Evolutionary conservation across 2,888 invertebrate genomes (phyloP).

Genomic region (Pherbina coryleti): DNA sequence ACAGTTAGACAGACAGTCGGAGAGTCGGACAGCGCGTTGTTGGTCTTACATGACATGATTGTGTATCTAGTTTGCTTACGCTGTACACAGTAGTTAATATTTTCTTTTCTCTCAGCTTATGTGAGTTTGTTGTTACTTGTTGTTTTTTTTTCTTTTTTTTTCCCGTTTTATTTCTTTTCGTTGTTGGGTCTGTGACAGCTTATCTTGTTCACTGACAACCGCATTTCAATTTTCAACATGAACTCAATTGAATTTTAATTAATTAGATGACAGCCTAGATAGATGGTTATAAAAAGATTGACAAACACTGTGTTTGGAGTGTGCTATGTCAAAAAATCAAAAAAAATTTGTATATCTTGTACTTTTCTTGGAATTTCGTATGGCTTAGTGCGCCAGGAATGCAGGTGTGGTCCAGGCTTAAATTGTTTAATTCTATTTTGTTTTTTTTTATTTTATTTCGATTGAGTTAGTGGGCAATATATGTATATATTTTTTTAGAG

Average conservation of each 20-base stretch:
- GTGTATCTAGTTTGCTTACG: neutral
- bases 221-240: constrained; percentile 52
- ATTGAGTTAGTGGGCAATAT: no score
- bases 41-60: constrained; percentile 9
- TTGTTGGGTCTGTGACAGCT: constrained; percentile 60
- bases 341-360: neutral
- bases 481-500: no score
- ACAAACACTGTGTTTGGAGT: constrained; percentile 52
- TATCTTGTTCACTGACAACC: constrained; percentile 65
- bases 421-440: no score
- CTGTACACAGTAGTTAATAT: constrained; percentile 34
- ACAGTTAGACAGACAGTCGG: neutral
- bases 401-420: constrained; percentile 14
- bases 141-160: constrained; percentile 16
- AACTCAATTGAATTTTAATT: constrained; percentile 69
- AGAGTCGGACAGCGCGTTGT: neutral
- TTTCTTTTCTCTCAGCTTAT: neutral
- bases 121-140: constrained; percentile 10
- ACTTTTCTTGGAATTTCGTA: neutral
- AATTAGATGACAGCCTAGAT: constrained; percentile 64
- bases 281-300: constrained; percentile 52
- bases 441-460: no score
- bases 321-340: neutral
- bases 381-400: neutral
- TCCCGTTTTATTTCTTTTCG: constrained; percentile 35